These are phyloP conservation scores for Hylaeus volcanicus DNA, from an alignment of 1,140 invertebrate species.

Conservation along the genomic window DNA sequence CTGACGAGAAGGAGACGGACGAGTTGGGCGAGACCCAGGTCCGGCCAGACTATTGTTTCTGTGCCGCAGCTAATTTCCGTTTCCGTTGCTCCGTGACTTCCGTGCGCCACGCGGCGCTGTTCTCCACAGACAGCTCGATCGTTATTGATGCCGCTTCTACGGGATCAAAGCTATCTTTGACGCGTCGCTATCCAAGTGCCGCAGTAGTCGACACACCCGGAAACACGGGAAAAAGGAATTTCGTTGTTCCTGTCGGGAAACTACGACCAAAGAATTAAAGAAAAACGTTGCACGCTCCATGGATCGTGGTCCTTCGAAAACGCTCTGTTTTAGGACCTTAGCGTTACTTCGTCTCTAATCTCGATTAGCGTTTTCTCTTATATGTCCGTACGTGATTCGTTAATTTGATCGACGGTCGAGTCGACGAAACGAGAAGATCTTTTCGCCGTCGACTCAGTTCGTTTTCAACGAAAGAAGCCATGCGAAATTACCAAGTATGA, in stretches of 20 bases:
- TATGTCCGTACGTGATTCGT: not conserved
- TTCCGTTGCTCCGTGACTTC: constrained; percentile 74
- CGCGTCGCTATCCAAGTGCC: no score
- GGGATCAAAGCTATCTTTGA: constrained; percentile 57
- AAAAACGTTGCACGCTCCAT: not conserved
- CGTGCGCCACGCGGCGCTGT: constrained; percentile 57
- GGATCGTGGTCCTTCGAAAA: not conserved
- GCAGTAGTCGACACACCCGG: no score
- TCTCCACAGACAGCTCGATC: constrained; percentile 26
- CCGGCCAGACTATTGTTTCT: constrained; percentile 68
- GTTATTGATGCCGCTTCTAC: constrained; percentile 37
- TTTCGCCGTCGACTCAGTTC: not conserved
- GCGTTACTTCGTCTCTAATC: no score
- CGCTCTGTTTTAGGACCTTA: no score
- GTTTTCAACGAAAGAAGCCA: constrained; percentile 43
- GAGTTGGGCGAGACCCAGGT: constrained; percentile 26
- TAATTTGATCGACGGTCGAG: constrained; percentile 4
- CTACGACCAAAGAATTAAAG: no score
- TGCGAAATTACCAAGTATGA: constrained; percentile 75
- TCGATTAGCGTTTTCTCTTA: no score
- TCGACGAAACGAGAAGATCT: constrained; percentile 13
- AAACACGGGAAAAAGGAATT: no score
- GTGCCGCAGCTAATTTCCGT: constrained; percentile 74
- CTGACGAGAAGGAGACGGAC: constrained; percentile 23
- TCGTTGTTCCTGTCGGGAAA: no score